These are phyloP conservation scores for Alosa sapidissima DNA, from an alignment of 2,797 vertebrate species.

Conservation along the genomic window DNA sequence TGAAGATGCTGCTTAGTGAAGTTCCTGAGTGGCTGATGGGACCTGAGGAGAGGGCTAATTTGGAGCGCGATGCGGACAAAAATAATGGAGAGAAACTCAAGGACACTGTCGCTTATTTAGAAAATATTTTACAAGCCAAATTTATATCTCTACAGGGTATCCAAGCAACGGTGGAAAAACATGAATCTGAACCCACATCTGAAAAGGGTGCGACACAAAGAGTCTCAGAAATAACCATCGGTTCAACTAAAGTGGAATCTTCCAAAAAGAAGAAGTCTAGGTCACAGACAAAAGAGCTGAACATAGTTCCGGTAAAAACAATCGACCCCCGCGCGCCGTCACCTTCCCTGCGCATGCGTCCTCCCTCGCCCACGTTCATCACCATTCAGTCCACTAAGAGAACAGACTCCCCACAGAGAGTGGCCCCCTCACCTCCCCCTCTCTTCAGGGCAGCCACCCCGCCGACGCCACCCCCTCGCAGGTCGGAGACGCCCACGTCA, in stretches of 20 bases:
- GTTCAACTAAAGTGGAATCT: constrained; percentile 67
- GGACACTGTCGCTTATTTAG: constrained; percentile 71
- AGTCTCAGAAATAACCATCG: constrained; percentile 72
- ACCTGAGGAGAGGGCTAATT: constrained; percentile 68
- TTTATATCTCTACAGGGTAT: constrained; percentile 65
- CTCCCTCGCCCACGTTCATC: constrained; percentile 86
- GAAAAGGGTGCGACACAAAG: constrained; percentile 66
- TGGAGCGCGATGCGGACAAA: constrained; percentile 60
- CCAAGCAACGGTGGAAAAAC: constrained; percentile 68
- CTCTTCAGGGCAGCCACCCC: constrained; percentile 56
- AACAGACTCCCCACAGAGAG: constrained; percentile 74
- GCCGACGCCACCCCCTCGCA: constrained; percentile 71
- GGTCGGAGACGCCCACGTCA: constrained; percentile 71
- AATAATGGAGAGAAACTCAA: constrained; percentile 65
- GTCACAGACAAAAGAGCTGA: constrained; percentile 64
- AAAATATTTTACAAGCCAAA: constrained; percentile 67
- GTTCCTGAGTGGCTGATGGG: constrained; percentile 75
- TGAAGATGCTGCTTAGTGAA: constrained; percentile 72
- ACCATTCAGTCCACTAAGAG: constrained; percentile 83
- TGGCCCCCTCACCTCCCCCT: constrained; percentile 66
- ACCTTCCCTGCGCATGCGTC: constrained; percentile 75
- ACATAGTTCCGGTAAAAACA: constrained; percentile 62
- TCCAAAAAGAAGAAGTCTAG: constrained; percentile 62
- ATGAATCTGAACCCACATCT: constrained; percentile 64
- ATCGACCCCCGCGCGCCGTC: constrained; percentile 69